Evolutionary conservation across 2,797 vertebrate species (phyloP), one percentile per base, ranked within the genome.

Genomic region (Girardinus metallicus): DNA sequence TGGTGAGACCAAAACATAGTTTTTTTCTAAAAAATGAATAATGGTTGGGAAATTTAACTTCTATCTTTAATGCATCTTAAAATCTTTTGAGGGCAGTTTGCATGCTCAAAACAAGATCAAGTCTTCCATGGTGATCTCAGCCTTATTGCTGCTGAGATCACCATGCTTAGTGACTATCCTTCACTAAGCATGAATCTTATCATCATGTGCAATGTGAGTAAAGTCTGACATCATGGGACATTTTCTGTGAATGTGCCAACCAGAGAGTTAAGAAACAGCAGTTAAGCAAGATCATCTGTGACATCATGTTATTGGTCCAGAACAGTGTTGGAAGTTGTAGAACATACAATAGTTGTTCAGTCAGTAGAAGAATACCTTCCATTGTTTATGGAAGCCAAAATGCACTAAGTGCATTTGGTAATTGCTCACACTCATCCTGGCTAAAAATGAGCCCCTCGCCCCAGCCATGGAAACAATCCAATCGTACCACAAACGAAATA

Each of bases 401-500:
- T 85, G 87, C 87, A 93, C 89, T 12, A 36, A 34, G 60, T 64
- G 60, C 29, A 64, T 31, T 34, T 34, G 60, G 60, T 64, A 34
- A 34, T 11, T 83, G 81, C 72, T 78, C 80, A 87, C 76, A 77
- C 83, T 88, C 80, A 90, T 86, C 86, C 87, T 77, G 78, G 82
- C 83, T 87, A 84, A 91, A 92, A 83, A 80, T 76, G 87, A 87
- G 81, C 68, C 55, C 68, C 74, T 51, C 62, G 83, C 86, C 82
- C 87, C 92, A 76, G 53, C 84, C 88, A 76, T 88, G 89, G 88
- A 90, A 92, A 92, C 84, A 89, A 88, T 43, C 82, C 79, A 84
- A 87, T 89, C 89, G 87, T 85, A 85, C 79, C 82, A 51, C 80
- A 85, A 81, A 75, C 73, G 72, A 71, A 73, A 80, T 55, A 89